A percentile compares a stretch with the other conserved stretches of the same genome.
These are phyloP conservation scores for Streblospio benedicti DNA, from an alignment of 1,140 invertebrate genomes.

Conservation along the genomic window DNA sequence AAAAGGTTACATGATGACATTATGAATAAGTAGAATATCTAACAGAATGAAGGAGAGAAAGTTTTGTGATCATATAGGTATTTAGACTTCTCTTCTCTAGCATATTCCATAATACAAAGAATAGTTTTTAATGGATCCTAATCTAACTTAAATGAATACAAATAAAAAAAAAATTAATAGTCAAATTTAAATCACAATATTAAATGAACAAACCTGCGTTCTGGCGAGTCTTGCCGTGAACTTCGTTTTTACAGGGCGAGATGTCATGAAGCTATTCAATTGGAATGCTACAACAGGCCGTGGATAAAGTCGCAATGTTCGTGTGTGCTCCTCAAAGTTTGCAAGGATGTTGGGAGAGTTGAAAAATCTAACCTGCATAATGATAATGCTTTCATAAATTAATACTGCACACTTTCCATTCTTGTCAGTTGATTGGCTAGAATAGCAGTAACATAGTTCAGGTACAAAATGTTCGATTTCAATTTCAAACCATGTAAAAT, in stretches of 20 bases:
- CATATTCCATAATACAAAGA: no score
- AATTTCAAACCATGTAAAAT: no score
- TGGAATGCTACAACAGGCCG: constrained; percentile 97
- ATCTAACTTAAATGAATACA: background rate
- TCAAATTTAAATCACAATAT: background rate
- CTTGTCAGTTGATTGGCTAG: no score
- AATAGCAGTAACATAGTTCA: no score
- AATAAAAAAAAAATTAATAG: background rate
- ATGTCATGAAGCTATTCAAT: constrained; percentile 92
- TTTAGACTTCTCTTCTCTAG: no score
- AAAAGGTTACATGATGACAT: no score
- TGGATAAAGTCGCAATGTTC: constrained; percentile 91
- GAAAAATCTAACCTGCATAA: constrained; percentile 80
- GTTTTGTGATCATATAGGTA: background rate
- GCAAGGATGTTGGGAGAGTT: constrained; percentile 93
- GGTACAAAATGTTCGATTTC: no score
- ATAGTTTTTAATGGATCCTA: no score
- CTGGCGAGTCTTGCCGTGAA: constrained; percentile 84
- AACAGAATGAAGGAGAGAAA: background rate
- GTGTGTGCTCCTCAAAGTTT: constrained; percentile 94
- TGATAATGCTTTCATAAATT: background rate
- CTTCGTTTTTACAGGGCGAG: constrained; percentile 68
- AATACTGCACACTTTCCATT: no score
- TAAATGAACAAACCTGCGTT: constrained; percentile 55
- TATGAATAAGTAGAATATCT: no score